Conservation (phyloP, 2,888 invertebrate species). For the Nomada ferruginata region DNA sequence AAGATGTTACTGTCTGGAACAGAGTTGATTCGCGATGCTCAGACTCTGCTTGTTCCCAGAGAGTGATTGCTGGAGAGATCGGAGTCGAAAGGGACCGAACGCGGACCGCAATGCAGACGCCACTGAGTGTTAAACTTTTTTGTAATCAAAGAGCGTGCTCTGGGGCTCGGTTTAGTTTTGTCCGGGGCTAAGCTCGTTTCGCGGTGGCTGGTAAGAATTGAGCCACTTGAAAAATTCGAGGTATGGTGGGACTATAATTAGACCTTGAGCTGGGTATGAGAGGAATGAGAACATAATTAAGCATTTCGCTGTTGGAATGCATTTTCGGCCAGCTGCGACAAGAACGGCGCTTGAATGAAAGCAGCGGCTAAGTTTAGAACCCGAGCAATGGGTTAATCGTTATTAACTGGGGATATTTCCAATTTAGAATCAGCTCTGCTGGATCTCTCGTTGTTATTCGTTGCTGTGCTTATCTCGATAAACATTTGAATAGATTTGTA, state of each 20-base stretch:
- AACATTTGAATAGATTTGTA: too few species aligned
- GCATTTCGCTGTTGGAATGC: slow-evolving; percentile 11
- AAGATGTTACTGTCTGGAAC: slow-evolving; percentile 68
- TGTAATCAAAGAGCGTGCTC: too few species aligned
- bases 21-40: slow-evolving; percentile 4
- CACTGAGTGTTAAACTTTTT: background rate
- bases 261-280: background rate
- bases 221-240: slow-evolving; percentile 2
- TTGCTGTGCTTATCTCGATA: too few species aligned
- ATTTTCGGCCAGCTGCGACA: slow-evolving; percentile 3
- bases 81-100: background rate
- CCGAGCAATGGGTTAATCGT: background rate
- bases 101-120: background rate
- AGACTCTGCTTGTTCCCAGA: background rate
- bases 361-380: slow-evolving; percentile 1
- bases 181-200: background rate
- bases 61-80: too few species aligned
- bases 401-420: background rate
- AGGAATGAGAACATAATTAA: slow-evolving; percentile 18
- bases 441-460: too few species aligned
- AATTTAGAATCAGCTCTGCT: background rate
- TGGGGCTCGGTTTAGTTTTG: background rate
- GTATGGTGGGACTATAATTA: background rate
- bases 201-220: background rate
- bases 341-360: slow-evolving; percentile 12